These are phyloP conservation scores for Cryptus armator DNA, from an alignment of 2,888 invertebrate genomes.

Conservation along the genomic window DNA sequence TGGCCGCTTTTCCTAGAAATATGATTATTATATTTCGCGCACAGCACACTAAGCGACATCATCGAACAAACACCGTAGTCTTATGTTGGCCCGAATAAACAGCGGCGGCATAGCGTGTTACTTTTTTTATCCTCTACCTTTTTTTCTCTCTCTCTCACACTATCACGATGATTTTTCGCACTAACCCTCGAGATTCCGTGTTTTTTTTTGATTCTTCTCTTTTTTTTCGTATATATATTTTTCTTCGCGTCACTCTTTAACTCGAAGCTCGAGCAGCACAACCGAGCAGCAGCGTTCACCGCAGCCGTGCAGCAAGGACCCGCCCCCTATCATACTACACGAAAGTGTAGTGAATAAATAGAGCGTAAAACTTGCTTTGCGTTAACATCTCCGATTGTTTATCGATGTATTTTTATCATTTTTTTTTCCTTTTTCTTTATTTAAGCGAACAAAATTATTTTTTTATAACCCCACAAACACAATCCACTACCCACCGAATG, in stretches of 20 bases:
- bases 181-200: neutral
- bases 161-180: neutral
- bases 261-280: constrained; percentile 57
- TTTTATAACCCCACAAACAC: constrained; percentile 5
- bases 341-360: constrained; percentile 83
- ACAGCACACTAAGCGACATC: constrained; percentile 54
- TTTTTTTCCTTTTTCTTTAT: neutral
- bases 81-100: constrained; percentile 22
- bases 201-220: neutral
- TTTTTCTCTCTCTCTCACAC: constrained; percentile 1
- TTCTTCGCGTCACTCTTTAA: constrained; percentile 5
- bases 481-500: constrained; percentile 11
- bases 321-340: constrained; percentile 83
- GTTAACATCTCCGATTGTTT: constrained; percentile 79
- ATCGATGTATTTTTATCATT: constrained; percentile 2
- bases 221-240: neutral
- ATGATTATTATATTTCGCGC: constrained; percentile 36
- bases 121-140: constrained; percentile 5
- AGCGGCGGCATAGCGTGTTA: constrained; percentile 37
- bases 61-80: constrained; percentile 39
- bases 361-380: constrained; percentile 84
- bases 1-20: constrained; percentile 5
- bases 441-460: neutral
- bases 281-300: constrained; percentile 64
- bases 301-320: constrained; percentile 75